Evolutionary conservation across 2,888 invertebrate genomes (phyloP).

Genomic region (Oligia fasciuncula): DNA sequence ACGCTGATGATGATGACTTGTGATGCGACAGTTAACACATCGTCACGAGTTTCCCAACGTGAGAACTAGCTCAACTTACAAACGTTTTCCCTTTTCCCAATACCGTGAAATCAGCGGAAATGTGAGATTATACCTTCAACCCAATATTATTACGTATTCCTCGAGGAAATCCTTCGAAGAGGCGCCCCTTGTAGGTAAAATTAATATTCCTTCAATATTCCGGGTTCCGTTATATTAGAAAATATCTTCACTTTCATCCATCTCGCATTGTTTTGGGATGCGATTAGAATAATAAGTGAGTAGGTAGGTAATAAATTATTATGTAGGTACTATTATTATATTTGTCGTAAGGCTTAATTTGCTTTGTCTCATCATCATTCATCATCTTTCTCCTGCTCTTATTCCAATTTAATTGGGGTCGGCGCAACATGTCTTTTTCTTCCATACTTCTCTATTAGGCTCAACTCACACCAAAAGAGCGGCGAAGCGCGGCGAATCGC

Average conservation of each 20-base stretch:
- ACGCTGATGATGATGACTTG: too few relatives aligned
- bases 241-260: constrained; percentile 64
- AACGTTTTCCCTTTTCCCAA: neutral
- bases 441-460: too few relatives aligned
- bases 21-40: neutral
- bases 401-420: neutral
- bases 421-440: neutral
- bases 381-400: neutral
- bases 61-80: neutral
- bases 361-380: neutral
- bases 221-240: constrained; percentile 63
- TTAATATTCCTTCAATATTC: constrained; percentile 63
- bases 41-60: neutral
- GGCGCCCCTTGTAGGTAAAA: constrained; percentile 42
- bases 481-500: too few relatives aligned
- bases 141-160: constrained; percentile 53
- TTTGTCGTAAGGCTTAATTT: neutral
- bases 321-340: neutral
- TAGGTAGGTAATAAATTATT: neutral
- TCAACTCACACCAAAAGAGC: too few relatives aligned
- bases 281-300: constrained; percentile 48
- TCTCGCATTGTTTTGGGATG: constrained; percentile 42
- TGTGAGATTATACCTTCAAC: constrained; percentile 9
- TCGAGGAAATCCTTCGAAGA: constrained; percentile 25
- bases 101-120: constrained; percentile 25